Evolutionary conservation across 2,888 invertebrate genomes (phyloP).

Genomic region (Drosophila longiperda): DNA sequence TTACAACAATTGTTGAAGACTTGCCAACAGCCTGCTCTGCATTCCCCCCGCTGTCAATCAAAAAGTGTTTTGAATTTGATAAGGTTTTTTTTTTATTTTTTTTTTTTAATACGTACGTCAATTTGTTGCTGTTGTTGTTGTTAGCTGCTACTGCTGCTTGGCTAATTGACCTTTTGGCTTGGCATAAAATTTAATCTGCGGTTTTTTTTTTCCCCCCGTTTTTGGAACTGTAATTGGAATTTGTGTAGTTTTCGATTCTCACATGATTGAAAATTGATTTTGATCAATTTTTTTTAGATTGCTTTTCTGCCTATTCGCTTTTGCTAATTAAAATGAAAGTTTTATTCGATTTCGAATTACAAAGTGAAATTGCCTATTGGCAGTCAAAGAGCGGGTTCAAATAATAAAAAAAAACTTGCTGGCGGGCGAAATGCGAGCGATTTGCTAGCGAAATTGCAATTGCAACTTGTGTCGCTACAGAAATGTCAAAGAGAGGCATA

Average conservation of each 20-base stretch:
- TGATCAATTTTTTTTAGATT: constrained; percentile 41
- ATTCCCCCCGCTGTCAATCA: constrained; percentile 44
- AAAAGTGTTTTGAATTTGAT: constrained; percentile 62
- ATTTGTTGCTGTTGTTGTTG: constrained; percentile 27
- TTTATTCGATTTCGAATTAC: constrained; percentile 39
- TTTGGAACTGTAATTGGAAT: constrained; percentile 33
- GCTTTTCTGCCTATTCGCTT: constrained; percentile 23
- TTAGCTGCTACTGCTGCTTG: constrained; percentile 30
- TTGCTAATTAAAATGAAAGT: constrained; percentile 78
- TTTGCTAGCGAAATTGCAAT: constrained; percentile 43
- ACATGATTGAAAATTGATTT: constrained; percentile 65
- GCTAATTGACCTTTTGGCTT: constrained; percentile 74
- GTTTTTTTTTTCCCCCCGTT: constrained; percentile 51
- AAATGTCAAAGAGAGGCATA: constrained; percentile 59
- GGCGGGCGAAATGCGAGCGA: constrained; percentile 56
- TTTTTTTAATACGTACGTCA: constrained; percentile 20
- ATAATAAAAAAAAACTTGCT: constrained; percentile 27
- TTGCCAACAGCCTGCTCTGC: constrained; percentile 3
- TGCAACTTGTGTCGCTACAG: constrained; percentile 7
- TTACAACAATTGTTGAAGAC: constrained; percentile 49
- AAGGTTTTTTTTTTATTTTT: constrained; percentile 32
- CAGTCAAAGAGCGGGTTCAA: constrained; percentile 47
- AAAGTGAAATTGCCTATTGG: constrained; percentile 66
- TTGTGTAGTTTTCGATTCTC: constrained; percentile 26
- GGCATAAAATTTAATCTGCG: constrained; percentile 72